Evolutionary conservation across 2,797 vertebrate species (phyloP), one percentile per base, ranked within the genome.

Genomic region (Gymnothorax javanicus): DNA sequence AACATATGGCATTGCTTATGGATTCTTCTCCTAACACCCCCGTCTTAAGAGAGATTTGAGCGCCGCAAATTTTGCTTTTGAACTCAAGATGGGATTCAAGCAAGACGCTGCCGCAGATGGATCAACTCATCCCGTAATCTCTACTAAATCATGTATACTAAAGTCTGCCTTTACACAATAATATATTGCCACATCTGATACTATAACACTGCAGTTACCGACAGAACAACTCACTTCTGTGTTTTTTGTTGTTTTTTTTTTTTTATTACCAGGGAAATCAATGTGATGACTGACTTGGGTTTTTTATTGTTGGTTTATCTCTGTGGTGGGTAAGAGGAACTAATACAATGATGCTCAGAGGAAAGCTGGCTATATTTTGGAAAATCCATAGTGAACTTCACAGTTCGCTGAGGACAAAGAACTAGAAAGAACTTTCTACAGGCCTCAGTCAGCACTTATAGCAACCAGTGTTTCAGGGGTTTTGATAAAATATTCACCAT

Each of bases 1-100:
- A 93, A 92, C 95, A 96, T 94, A 94, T 96, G 95, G 95, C 91
- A 95, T 95, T 95, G 95, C 94, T 96, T 96, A 96, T 33, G 85
- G 93, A 90, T 90, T 92, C 91, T 91, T 92, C 91, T 90, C 85
- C 89, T 89, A 86, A 89, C 90, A 89, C 89, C 62, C 81, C 60
- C 86, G 77, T 77, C 67, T 69, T 84, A 88, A 89, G 86, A 89
- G 92, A 89, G 92, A 93, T 93, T 91, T 92, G 86, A 89, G 91
- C 92, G 92, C 88, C 84, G 82, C 64, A 89, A 89, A 91, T 92
- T 94, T 88, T 94, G 91, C 86, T 88, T 92, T 92, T 92, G 85
- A 92, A 93, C 91, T 91, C 86, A 84, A 81, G 90, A 87, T 82
- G 89, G 89, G 20, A 81, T 56, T 56, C 82, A 62, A 17, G 52